Base-by-base conservation (phyloP, 2,113 vertebrate genomes). In the Dinomys branickii region DNA sequence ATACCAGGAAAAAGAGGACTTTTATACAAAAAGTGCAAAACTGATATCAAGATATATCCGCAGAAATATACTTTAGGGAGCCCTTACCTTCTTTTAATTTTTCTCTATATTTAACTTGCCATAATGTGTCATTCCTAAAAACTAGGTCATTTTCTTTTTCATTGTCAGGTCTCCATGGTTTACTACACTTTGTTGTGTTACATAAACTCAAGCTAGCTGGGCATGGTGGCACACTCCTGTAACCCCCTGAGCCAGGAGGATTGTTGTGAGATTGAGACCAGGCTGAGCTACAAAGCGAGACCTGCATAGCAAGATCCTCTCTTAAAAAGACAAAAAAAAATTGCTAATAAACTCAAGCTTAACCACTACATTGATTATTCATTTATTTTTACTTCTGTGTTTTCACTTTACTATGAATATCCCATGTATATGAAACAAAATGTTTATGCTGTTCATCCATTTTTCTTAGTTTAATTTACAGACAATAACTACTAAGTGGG, bases 391-490 rank as follows among this genome's bases (percentile, higher is more conserved):
- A 63, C 13, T 58, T 71, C 52, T 20, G n/a, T 41, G 35, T 59
- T 44, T 90, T 95, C 35, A 86, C 17, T 75, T 88, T 83, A 67
- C 30, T 81, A 10, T 91, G 69, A 96, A 91, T 65, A 38, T 20
- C 1, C 8, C 30, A 5, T 52, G 33, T 30, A 84, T 86, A 33
- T 30, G 63, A 90, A 95, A 88, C 35, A 73, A 88, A 88, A 19
- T 1, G 56, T 88, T 96, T 71, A 20, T 81, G 26, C 63, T 81
- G 30, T 69, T 88, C 83, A 85, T 81, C 20, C 56, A 13, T 84
- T 84, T 78, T 80, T 95, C 17, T 81, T 33, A 61, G 9, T 85
- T 96, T 81, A 95, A 88, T 85, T 96, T 47, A 16, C 52, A 85
- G 8, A 11, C 3, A 4, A 85, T 50, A 69, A 26, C 0, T 26